These are phyloP conservation scores for Gopherus evgoodei DNA, from an alignment of 2,113 vertebrate species.

Conservation along the genomic window DNA sequence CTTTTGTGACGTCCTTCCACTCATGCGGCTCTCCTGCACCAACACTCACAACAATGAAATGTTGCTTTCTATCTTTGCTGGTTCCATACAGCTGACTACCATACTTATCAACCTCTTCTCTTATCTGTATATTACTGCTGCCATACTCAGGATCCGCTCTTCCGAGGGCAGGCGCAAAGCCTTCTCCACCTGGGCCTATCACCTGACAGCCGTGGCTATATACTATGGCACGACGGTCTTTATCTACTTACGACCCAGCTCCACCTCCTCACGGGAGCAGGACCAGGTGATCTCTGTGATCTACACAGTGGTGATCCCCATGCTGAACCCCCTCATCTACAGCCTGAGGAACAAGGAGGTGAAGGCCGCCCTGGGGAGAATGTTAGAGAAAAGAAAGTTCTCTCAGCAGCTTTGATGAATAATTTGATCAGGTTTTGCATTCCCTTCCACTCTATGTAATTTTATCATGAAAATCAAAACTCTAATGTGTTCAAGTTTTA, in stretches of 20 bases:
- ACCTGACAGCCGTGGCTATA: slow-evolving; percentile 57
- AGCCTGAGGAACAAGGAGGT: slow-evolving; percentile 19
- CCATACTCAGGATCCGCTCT: slow-evolving; percentile 46
- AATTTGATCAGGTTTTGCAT: too few relatives aligned
- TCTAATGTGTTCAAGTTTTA: too few relatives aligned
- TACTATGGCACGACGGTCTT: slow-evolving; percentile 47
- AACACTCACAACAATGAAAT: slow-evolving; percentile 10
- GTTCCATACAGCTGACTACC: too few relatives aligned
- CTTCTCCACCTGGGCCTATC: slow-evolving; percentile 67
- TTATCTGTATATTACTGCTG: slow-evolving; percentile 41
- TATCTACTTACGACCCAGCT: neutral
- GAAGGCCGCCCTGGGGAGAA: neutral
- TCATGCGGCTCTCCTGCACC: slow-evolving; percentile 60
- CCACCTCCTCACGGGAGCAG: neutral
- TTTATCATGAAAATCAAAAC: too few relatives aligned
- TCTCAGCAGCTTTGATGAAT: too few relatives aligned
- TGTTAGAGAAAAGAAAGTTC: neutral
- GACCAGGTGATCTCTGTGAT: slow-evolving; percentile 7
- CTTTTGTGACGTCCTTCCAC: slow-evolving; percentile 54
- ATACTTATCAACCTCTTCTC: slow-evolving; percentile 31
- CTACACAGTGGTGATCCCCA: slow-evolving; percentile 9
- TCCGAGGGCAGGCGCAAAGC: slow-evolving; percentile 53
- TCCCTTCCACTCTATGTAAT: too few relatives aligned
- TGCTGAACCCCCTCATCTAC: slow-evolving; percentile 15
- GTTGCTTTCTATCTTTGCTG: slow-evolving; percentile 16